These are phyloP conservation scores for Plectus sambesii DNA, from an alignment of 1,140 invertebrate species.

Conservation along the genomic window DNA sequence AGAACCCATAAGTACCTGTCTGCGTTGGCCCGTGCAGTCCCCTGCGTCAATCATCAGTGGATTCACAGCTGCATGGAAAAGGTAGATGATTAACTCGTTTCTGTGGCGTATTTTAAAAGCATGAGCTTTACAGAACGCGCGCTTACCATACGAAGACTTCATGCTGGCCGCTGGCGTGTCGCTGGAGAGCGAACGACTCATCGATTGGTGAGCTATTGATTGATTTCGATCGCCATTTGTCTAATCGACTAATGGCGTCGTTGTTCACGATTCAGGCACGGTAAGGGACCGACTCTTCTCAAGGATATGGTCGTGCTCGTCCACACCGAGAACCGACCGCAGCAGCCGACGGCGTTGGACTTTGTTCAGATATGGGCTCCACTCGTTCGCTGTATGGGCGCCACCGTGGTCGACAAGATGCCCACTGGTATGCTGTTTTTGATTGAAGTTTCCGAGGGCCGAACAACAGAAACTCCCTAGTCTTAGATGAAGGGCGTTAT, in stretches of 20 bases:
- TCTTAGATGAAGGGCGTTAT: conserved; percentile 11
- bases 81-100: conserved; percentile 20
- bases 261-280: conserved; percentile 12
- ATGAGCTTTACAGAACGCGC: conserved; percentile 20
- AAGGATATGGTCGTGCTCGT: conserved; percentile 23
- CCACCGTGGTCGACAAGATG: conserved; percentile 27
- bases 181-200: conserved; percentile 9
- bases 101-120: background rate
- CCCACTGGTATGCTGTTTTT: too few species aligned
- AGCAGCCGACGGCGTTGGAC: conserved; percentile 9
- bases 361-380: conserved; percentile 37
- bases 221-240: too few species aligned
- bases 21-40: conserved; percentile 35
- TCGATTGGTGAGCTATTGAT: conserved; percentile 26
- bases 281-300: conserved; percentile 19
- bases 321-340: conserved; percentile 15
- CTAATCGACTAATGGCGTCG: conserved; percentile 16
- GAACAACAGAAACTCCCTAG: too few species aligned
- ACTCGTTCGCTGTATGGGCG: conserved; percentile 30
- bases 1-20: conserved; percentile 42
- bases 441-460: conserved; percentile 2
- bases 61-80: conserved; percentile 28
- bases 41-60: conserved; percentile 35
- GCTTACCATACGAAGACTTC: conserved; percentile 26
- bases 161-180: conserved; percentile 32